phyloP scores from a whole-genome alignment of 2,888 invertebrate species.

The Plagodis dolabraria region DNA sequence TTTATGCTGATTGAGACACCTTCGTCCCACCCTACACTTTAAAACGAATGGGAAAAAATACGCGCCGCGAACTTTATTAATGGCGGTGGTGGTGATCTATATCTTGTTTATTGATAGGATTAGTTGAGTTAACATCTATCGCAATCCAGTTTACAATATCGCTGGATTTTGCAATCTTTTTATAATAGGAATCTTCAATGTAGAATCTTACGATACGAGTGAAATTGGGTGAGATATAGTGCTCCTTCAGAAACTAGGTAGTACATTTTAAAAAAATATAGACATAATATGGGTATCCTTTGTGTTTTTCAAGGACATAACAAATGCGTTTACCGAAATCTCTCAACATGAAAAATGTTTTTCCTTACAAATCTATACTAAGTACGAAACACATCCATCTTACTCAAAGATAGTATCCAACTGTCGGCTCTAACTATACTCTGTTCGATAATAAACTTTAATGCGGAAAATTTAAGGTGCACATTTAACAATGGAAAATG shows the following conservation, averaged over 20 bases:
- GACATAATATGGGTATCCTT: too few species aligned
- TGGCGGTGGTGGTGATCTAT: constrained; percentile 29
- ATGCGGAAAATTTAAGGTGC: constrained; percentile 30
- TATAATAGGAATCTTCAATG: too few species aligned
- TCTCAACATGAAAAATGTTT: constrained; percentile 10
- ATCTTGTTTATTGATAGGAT: constrained; percentile 25
- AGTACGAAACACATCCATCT: constrained; percentile 61
- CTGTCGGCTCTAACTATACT: constrained; percentile 45
- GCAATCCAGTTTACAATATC: too few species aligned
- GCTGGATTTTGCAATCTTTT: too few species aligned
- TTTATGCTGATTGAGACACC: constrained; percentile 86
- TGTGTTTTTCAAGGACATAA: too few species aligned
- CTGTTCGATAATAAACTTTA: constrained; percentile 43
- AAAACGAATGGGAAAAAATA: constrained; percentile 66
- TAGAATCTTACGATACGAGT: too few species aligned
- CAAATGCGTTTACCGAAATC: too few species aligned
- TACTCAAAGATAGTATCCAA: constrained; percentile 63
- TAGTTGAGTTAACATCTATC: neutral
- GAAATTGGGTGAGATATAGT: too few species aligned
- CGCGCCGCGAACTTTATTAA: constrained; percentile 49
- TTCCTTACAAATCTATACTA: constrained; percentile 11
- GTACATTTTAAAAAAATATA: too few species aligned
- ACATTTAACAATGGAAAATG: constrained; percentile 31
- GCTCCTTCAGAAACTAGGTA: too few species aligned
- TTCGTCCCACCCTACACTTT: constrained; percentile 76